A percentile compares a stretch with the other conserved stretches of the same genome.
Conservation (phyloP, 2,888 invertebrate species). For the Exephanes ischioxanthus region DNA sequence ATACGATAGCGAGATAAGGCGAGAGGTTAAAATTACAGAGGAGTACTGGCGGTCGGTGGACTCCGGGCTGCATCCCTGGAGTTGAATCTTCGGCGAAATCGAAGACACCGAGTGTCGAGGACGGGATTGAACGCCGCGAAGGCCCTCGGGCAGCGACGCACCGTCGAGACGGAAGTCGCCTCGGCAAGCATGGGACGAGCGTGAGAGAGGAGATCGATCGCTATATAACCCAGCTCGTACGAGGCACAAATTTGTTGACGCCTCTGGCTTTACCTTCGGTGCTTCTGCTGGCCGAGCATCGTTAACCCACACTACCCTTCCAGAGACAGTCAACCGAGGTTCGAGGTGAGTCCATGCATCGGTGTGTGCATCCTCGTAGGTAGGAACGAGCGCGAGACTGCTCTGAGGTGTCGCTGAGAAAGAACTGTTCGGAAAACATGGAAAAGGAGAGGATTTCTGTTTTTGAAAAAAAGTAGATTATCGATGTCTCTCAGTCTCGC, state of each 20-base stretch:
- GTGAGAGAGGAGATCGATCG: conserved; percentile 65
- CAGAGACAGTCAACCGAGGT: not conserved
- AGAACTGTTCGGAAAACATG: not conserved
- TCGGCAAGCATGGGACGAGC: conserved; percentile 56
- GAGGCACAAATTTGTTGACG: conserved; percentile 55
- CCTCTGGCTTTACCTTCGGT: conserved; percentile 1
- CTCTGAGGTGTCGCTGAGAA: not conserved
- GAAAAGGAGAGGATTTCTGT: not conserved
- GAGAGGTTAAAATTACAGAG: not conserved
- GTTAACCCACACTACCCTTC: not conserved
- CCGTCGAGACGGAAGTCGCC: conserved; percentile 23
- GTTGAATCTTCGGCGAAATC: not conserved
- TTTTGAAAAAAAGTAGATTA: not conserved
- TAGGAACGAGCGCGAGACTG: not conserved
- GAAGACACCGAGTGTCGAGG: not conserved
- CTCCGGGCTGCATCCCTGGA: too few relatives aligned
- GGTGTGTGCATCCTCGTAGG: not conserved
- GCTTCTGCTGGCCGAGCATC: conserved; percentile 9
- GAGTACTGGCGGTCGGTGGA: not conserved
- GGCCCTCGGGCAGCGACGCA: conserved; percentile 12
- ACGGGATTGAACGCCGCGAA: not conserved
- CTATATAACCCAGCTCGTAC: conserved; percentile 41
- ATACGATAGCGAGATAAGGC: not conserved
- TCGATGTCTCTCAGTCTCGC: too few relatives aligned
- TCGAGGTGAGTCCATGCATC: not conserved